Evolutionary conservation across 2,797 vertebrate species (phyloP).

Genomic region (Epinephelus awoara): DNA sequence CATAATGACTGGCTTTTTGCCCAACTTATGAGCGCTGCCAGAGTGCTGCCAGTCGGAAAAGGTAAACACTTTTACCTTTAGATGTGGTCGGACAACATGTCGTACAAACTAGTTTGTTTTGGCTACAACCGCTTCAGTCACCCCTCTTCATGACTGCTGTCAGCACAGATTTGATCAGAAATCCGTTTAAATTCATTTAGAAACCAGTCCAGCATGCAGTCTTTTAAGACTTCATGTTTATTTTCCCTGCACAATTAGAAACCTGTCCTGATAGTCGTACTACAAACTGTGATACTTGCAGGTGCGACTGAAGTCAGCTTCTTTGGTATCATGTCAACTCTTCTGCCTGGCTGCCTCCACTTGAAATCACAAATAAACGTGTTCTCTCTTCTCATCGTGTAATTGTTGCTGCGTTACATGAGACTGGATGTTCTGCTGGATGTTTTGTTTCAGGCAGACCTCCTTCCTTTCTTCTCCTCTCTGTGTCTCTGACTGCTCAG

Average conservation of each 20-base stretch:
- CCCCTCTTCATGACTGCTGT: neutral
- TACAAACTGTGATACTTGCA: conserved; percentile 23
- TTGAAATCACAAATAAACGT: conserved; percentile 58
- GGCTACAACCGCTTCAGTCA: conserved; percentile 28
- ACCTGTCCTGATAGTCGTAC: neutral
- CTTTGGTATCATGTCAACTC: conserved; percentile 58
- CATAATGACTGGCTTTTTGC: neutral
- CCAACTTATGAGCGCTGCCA: neutral
- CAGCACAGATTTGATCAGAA: conserved; percentile 40
- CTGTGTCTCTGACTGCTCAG: conserved; percentile 61
- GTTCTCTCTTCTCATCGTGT: conserved; percentile 56
- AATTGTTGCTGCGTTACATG: conserved; percentile 65
- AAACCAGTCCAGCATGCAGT: neutral
- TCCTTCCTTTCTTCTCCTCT: conserved; percentile 53
- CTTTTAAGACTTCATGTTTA: conserved; percentile 12
- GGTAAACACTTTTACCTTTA: conserved; percentile 11
- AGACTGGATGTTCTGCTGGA: conserved; percentile 53
- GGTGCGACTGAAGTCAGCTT: conserved; percentile 48
- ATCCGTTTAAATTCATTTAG: conserved; percentile 12
- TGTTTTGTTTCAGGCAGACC: conserved; percentile 63
- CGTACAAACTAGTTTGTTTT: neutral
- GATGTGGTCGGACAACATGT: neutral
- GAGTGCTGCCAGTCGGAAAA: neutral
- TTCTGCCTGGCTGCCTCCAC: conserved; percentile 43
- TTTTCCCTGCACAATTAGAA: conserved; percentile 31